Percentiles rank a stretch among this genome's conserved stretches.
These are phyloP conservation scores for Chelonia mydas DNA, from an alignment of 2,797 vertebrate genomes.

Conservation along the genomic window DNA sequence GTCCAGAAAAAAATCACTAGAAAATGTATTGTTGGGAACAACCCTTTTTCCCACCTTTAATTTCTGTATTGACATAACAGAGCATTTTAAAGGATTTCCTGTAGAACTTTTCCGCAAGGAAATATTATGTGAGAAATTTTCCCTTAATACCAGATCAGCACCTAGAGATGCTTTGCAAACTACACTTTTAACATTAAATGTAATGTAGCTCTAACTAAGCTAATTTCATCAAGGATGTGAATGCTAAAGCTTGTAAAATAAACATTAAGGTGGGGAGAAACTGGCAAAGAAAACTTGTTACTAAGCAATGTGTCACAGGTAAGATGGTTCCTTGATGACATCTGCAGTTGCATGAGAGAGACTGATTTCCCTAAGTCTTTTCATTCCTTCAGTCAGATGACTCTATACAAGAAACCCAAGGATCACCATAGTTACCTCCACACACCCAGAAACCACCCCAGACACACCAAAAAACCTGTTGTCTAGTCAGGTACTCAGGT, in stretches of 20 bases:
- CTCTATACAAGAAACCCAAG: too few relatives aligned
- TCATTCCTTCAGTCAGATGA: too few relatives aligned
- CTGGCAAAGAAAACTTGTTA: neutral
- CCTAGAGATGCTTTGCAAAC: neutral
- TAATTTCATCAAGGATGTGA: neutral
- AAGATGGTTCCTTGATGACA: neutral
- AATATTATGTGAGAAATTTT: neutral
- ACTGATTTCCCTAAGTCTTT: too few relatives aligned
- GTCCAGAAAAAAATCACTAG: neutral
- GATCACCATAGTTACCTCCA: too few relatives aligned
- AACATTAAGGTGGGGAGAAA: neutral
- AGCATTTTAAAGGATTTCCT: neutral
- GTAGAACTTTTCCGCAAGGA: slow-evolving; percentile 6
- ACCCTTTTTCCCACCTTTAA: neutral
- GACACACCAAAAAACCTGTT: too few relatives aligned
- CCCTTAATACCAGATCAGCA: neutral
- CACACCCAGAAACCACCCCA: too few relatives aligned
- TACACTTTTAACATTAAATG: neutral
- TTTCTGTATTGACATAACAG: neutral
- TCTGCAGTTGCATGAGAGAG: too few relatives aligned
- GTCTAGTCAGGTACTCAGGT: too few relatives aligned
- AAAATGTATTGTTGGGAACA: fast-evolving
- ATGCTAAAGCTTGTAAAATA: neutral
- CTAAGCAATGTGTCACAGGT: slow-evolving; percentile 13
- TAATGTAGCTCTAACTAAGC: neutral